Conservation (phyloP, 2,888 invertebrate species). For the Endotricha flammealis region DNA sequence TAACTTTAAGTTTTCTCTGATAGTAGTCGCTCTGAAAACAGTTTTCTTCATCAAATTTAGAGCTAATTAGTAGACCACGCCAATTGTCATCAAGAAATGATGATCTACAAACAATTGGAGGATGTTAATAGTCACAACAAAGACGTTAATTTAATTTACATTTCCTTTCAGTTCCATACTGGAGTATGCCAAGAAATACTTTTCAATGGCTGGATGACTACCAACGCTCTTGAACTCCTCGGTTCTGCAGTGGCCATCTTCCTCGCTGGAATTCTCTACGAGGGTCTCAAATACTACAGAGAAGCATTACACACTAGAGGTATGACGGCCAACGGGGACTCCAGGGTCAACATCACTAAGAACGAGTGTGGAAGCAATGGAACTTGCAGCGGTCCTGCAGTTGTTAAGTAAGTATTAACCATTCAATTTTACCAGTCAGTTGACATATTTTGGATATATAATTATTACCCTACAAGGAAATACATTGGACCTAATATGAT, state of each 20-base stretch:
- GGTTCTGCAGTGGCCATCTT: slow-evolving; percentile 94
- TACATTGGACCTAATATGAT: no score
- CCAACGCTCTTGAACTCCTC: slow-evolving; percentile 85
- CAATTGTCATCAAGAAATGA: no score
- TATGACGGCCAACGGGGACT: slow-evolving; percentile 46
- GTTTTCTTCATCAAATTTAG: no score
- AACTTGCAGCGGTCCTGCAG: slow-evolving; percentile 50
- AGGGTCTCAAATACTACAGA: slow-evolving; percentile 92
- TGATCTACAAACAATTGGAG: no score
- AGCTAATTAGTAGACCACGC: no score
- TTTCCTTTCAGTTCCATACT: slow-evolving; percentile 89
- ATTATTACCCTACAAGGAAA: no score
- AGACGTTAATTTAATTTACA: no score
- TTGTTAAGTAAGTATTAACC: slow-evolving; percentile 59
- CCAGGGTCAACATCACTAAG: slow-evolving; percentile 69
- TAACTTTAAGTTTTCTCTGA: no score
- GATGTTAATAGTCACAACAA: no score
- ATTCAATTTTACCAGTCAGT: no score
- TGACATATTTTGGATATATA: no score
- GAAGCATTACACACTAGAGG: slow-evolving; percentile 62
- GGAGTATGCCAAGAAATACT: slow-evolving; percentile 87
- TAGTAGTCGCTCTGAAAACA: no score
- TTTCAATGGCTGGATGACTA: slow-evolving; percentile 88
- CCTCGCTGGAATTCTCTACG: slow-evolving; percentile 93
- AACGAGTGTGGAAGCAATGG: slow-evolving; percentile 64